Conservation (phyloP, 1,140 invertebrate genomes). For the Bicyclus anynana region DNA sequence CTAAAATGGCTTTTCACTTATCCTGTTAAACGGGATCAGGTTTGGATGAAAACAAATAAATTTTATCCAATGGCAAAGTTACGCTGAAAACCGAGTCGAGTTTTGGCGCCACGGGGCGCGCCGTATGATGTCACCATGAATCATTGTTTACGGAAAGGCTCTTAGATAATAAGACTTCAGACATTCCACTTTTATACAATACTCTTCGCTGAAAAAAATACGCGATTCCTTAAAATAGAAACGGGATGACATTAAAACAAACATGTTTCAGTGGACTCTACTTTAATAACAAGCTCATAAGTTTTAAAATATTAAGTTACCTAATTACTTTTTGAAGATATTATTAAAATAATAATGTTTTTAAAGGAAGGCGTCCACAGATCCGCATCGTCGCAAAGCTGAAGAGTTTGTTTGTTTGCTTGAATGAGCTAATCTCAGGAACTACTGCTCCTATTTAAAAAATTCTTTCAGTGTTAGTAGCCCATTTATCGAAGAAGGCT, state of each 20-base stretch:
- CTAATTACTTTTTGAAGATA: too few species aligned
- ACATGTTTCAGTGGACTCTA: background rate
- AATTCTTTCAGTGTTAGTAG: too few species aligned
- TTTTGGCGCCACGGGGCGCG: conserved; percentile 17
- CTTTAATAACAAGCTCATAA: too few species aligned
- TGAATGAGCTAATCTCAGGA: too few species aligned
- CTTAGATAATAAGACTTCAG: conserved; percentile 19
- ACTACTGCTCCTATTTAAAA: too few species aligned
- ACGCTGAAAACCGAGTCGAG: conserved; percentile 6
- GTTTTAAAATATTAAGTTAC: too few species aligned
- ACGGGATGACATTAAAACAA: background rate
- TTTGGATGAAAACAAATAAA: conserved; percentile 10
- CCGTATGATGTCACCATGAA: conserved; percentile 23
- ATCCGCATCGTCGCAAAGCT: too few species aligned
- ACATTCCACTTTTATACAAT: background rate
- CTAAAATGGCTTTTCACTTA: background rate
- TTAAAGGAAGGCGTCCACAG: too few species aligned
- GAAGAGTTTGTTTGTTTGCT: too few species aligned
- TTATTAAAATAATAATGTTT: too few species aligned
- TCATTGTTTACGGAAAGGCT: conserved; percentile 26
- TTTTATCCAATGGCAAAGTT: conserved; percentile 11
- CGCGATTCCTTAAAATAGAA: background rate
- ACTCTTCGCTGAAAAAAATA: background rate
- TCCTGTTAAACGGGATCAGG: background rate
- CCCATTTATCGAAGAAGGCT: too few species aligned